Base-by-base conservation (phyloP, 2,113 vertebrate genomes). In the Uria aalge region DNA sequence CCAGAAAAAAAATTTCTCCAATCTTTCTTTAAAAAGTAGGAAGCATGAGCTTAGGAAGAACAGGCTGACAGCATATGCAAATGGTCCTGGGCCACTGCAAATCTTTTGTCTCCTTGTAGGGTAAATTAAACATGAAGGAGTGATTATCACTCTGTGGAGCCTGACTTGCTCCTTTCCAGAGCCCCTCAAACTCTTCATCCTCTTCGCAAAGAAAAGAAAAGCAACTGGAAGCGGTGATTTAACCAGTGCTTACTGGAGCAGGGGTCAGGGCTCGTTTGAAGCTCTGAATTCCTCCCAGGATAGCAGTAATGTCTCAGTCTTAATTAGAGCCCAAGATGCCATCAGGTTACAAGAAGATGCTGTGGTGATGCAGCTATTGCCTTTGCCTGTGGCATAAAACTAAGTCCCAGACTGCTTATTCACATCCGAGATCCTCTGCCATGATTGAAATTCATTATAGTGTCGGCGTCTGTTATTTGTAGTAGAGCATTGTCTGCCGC, bases 271-370 rank as follows among this genome's bases (percentile, higher is more conserved):
- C 45, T 85, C 5, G 1, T 85, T 29, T 59, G 67, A 74, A 75
- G 43, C 45, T 71, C 62, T 52, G 75, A 45, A 45, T 74, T 60
- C 76, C 72, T 85, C 75, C 77, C 47, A 62, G 32, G 52, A 71
- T 11, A 60, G 71, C 38, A 50, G 56, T 90, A 52, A 94, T n/a
- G 77, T 84, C 84, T 88, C 34, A 18, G 56, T 34, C 66, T 62
- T 78, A 68, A 68, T 86, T 89, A 81, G 56, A 95, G 85, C 52
- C 57, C 68, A 62, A 71, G 81, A 77, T 90, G 86, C 50, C 77
- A 41, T 47, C 3, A 3, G 60, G 60, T 90, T 90, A 87, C 0
- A 17, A 78, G 89, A 36, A 82, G 75, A 24, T 86, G 55, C 40
- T 47, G 47, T 18, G 55, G 41, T 73, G 84, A 50, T 71, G 47